phyloP scores from a whole-genome alignment of 2,113 vertebrate species.

The Ptilorrhoa leucosticta region DNA sequence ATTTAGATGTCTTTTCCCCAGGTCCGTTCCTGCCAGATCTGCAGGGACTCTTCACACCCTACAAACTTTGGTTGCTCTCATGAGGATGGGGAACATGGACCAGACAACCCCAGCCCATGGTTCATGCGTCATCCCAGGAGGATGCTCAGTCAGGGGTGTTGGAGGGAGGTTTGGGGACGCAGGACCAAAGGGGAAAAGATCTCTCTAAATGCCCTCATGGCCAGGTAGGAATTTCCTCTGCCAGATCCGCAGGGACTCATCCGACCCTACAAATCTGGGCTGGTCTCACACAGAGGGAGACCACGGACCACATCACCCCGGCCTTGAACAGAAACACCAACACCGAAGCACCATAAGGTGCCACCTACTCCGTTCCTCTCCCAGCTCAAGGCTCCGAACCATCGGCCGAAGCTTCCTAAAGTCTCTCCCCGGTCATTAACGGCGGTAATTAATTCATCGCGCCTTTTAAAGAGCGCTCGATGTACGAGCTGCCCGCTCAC shows the following conservation, averaged over 20 bases:
- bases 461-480: neutral
- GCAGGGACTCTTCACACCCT: neutral
- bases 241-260: neutral
- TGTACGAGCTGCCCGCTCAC: neutral
- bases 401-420: neutral
- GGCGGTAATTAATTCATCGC: constrained; percentile 14
- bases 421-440: neutral
- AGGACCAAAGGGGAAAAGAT: neutral
- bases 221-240: neutral
- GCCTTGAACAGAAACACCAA: neutral
- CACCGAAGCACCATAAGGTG: rapidly evolving
- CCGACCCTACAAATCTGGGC: neutral
- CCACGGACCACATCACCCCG: neutral
- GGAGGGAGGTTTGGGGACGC: neutral
- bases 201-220: neutral
- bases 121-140: neutral
- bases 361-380: neutral
- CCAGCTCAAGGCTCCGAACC: neutral
- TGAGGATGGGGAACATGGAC: neutral
- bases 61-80: rapidly evolving
- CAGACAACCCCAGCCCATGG: no score
- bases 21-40: neutral
- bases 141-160: neutral
- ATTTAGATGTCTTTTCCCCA: neutral
- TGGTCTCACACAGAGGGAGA: neutral